Evolutionary conservation across 2,797 vertebrate species (phyloP), one percentile per base, ranked within the genome.

Genomic region (Tragopan temminckii): DNA sequence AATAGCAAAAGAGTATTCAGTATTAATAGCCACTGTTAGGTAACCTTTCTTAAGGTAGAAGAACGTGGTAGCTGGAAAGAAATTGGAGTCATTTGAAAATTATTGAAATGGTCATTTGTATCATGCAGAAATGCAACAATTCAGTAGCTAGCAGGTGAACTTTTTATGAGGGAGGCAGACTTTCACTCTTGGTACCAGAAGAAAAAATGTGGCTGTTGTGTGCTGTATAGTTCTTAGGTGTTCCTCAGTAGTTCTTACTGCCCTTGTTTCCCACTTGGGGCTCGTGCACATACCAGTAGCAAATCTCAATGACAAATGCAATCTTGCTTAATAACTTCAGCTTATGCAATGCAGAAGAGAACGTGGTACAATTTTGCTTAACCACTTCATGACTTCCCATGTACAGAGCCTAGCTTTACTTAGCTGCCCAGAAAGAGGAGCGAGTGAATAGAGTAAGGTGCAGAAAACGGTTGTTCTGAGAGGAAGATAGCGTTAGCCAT

Each of bases 211-310:
- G 12, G 23, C 40, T 68, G 8, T 29, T 63, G 31, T 38, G 12
- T 82, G 24, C 80, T 48, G 1, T 46, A 55, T 2, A 8, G 38
- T 55, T 66, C 16, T 68, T 83, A 5, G 14, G n/a, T 61, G 13
- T 75, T 85, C 71, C 43, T 43, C 5, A 25, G 36, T 59, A 35
- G 53, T 45, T 89, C 40, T 76, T 61, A 40, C 45, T 33, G 72
- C 29, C 11, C 11, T 77, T 1, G 0, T 71, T 75, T 85, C 67
- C 83, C 29, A 21, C 25, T 7, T 24, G 33, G 16, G 43, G 11
- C 35, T 68, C 10, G 1, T 10, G 43, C n/a, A 8, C 17, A 0
- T 67, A 9, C 0, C 2, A 2, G 29, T 45, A 77, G 38, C 61
- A 70, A 57, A 77, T 83, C 52, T 29, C 68, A 93, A 29, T 45